Evolutionary conservation across 2,113 vertebrate genomes (phyloP).

Genomic region (Fregetta grallaria): DNA sequence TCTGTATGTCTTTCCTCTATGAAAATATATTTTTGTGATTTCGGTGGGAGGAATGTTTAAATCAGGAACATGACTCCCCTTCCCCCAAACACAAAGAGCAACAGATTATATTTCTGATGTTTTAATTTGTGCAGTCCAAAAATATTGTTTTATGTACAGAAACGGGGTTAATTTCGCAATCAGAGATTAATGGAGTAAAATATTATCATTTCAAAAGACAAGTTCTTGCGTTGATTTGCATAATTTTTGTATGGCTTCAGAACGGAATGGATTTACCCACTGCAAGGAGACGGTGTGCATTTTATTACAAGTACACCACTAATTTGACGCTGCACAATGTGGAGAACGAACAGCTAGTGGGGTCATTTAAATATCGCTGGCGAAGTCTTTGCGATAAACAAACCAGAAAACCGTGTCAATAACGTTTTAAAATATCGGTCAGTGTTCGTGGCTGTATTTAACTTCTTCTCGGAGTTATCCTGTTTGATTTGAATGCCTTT

Average conservation of each 20-base stretch:
- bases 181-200: constrained; percentile 20
- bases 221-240: constrained; percentile 54
- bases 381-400: not conserved
- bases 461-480: not conserved
- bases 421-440: not conserved
- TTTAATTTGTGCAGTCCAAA: constrained; percentile 6
- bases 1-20: not conserved
- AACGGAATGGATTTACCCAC: constrained; percentile 17
- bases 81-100: not conserved
- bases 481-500: not conserved
- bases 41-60: not conserved
- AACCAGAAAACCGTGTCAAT: not conserved
- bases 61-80: not conserved
- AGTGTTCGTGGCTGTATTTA: not conserved
- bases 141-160: not conserved
- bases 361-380: constrained; percentile 46
- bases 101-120: not conserved
- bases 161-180: constrained; percentile 39
- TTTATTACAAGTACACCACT: constrained; percentile 22
- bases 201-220: constrained; percentile 67
- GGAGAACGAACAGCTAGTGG: not conserved
- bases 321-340: constrained; percentile 19
- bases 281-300: constrained; percentile 28
- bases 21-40: not conserved
- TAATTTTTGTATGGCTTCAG: constrained; percentile 49